Base-by-base conservation (phyloP, 37 sponge, comb jelly and placozoan species). In the Haliclona indistincta region DNA sequence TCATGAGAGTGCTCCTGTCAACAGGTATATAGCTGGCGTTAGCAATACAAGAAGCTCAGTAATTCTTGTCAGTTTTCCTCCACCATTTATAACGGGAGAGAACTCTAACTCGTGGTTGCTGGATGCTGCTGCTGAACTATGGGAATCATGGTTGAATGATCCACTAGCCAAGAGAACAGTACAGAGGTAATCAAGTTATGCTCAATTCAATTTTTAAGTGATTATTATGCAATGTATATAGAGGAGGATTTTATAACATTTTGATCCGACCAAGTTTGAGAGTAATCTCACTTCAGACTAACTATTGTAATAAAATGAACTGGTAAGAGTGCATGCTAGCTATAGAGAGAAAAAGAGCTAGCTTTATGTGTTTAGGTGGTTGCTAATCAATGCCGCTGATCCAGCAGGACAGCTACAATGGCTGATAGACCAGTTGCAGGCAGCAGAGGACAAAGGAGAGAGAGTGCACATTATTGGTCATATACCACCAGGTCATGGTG, bases 401-500 rank as follows among this genome's bases (percentile, higher is more conserved):
- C 98, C 98, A 4, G 93, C 87, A 28, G 89, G 83, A 7, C 92
- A 94, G 88, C 75, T 97, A 64, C 63, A 44, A 35, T 97, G 98
- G 98, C 53, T 97, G 44, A 84, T 89, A 1, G 63, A 82, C 4
- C 86, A 91, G 77, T 88, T 97, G 37, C 81, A 70, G 63, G 39
- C 61, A 36, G 95, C 98, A 35, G 98, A 97, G 74, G 75, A 86
- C 17, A 38, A 36, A 15, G 90, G 87, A 32, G 85, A 91, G 70
- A 96, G 92, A 66, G 95, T 97, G 0, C 92, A 94, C 54, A 94
- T 97, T 64, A 90, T 97, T 38, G 97, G 97, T n/a, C 97, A 97
- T 75, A 89, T 94, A 62, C 85, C 84, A 30, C 83, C 95, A 8
- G 73, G 84, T 4, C 32, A 58, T 19, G 44, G 63, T 23, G 65